Evolutionary conservation across 2,888 invertebrate genomes (phyloP).

Genomic region (Megastigmus dorsalis): DNA sequence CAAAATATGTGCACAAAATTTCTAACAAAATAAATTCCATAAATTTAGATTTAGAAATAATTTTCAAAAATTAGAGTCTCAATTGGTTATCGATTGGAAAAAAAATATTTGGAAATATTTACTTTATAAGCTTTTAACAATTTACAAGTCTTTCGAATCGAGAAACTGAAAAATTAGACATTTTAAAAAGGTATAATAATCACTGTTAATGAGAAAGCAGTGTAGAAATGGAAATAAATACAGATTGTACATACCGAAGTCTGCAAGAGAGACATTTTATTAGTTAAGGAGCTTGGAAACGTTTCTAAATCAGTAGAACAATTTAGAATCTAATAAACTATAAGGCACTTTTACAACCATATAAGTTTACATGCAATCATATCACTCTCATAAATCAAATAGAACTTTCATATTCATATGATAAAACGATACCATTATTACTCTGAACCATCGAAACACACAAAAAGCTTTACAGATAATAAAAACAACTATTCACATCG

Average conservation of each 20-base stretch:
- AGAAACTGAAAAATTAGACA: conserved; percentile 2
- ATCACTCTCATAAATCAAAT: not conserved
- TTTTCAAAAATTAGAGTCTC: conserved; percentile 18
- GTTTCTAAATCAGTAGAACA: not conserved
- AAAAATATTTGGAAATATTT: conserved; percentile 7
- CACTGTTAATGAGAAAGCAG: too few species aligned
- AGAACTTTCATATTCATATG: not conserved
- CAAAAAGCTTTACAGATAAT: not conserved
- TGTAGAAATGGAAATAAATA: not conserved
- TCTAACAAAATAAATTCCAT: conserved; percentile 31
- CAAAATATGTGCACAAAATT: conserved; percentile 36
- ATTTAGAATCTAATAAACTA: conserved; percentile 5
- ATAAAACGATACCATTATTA: not conserved
- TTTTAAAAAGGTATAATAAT: not conserved
- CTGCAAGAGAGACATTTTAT: not conserved
- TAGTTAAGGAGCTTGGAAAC: not conserved
- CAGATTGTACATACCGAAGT: not conserved
- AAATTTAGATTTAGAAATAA: conserved; percentile 22
- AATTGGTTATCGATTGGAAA: conserved; percentile 41
- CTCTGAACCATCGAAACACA: not conserved
- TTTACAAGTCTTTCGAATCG: not conserved
- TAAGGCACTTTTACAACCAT: conserved; percentile 3
- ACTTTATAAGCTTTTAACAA: not conserved
- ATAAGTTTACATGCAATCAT: conserved; percentile 25
- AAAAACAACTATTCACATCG: conserved; percentile 1